phyloP scores from a whole-genome alignment of 2,797 vertebrate genomes.

The Acipenser ruthenus region DNA sequence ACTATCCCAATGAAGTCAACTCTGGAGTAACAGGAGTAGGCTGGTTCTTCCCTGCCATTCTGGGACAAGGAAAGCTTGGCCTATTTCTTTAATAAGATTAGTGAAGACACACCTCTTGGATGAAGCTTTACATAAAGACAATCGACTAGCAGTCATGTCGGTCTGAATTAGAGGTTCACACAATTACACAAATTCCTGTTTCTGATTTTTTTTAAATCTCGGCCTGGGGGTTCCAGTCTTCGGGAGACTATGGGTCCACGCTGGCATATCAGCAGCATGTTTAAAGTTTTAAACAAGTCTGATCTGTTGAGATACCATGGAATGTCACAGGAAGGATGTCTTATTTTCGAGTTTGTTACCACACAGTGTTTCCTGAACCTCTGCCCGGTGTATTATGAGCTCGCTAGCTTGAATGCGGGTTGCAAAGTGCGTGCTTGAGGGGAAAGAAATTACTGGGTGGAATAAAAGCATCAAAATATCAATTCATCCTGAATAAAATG shows the following conservation, averaged over 20 bases:
- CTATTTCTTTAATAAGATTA: constrained; percentile 50
- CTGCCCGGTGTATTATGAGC: constrained; percentile 43
- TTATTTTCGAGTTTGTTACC: constrained; percentile 42
- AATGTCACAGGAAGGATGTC: constrained; percentile 55
- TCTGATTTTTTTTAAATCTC: too few species aligned
- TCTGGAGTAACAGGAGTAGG: constrained; percentile 31
- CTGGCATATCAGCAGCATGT: too few species aligned
- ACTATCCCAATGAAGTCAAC: constrained; percentile 14
- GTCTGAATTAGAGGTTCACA: background rate
- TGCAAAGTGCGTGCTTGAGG: constrained; percentile 19
- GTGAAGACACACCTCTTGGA: constrained; percentile 24
- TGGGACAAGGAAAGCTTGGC: constrained; percentile 40
- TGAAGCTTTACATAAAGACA: constrained; percentile 20
- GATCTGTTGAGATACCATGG: constrained; percentile 41
- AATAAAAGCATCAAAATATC: background rate
- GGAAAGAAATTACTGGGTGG: constrained; percentile 21
- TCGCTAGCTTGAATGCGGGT: constrained; percentile 24
- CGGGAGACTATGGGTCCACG: too few species aligned
- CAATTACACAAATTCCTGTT: background rate
- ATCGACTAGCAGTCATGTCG: background rate
- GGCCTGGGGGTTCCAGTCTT: too few species aligned
- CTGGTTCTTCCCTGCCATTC: constrained; percentile 27
- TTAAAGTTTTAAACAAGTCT: too few species aligned
- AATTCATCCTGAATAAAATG: background rate
- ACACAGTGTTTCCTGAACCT: constrained; percentile 45